Evolutionary conservation across 2,113 vertebrate species (phyloP).

Genomic region (Odontophorus gujanensis): DNA sequence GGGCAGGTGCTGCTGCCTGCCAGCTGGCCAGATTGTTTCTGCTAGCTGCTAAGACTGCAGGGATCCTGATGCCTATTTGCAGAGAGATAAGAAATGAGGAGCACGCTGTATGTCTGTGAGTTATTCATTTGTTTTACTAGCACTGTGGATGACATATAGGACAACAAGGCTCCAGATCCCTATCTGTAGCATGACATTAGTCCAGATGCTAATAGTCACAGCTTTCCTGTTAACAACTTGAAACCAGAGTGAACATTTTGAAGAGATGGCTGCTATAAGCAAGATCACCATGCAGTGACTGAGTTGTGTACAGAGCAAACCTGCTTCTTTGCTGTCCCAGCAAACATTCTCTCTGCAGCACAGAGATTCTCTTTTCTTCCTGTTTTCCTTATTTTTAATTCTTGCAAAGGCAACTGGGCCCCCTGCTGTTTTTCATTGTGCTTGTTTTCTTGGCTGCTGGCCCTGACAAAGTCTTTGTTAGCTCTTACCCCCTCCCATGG

Average conservation of each 20-base stretch:
- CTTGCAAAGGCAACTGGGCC: neutral
- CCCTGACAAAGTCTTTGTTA: neutral
- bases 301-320: neutral
- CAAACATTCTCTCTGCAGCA: neutral
- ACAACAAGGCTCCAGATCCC: neutral
- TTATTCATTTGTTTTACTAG: neutral
- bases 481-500: neutral
- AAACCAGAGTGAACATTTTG: neutral
- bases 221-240: neutral
- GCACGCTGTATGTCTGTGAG: neutral
- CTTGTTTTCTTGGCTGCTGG: neutral
- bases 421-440: neutral
- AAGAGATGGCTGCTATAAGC: neutral
- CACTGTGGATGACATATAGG: neutral
- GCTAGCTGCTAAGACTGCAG: neutral
- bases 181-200: neutral
- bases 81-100: neutral
- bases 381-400: neutral
- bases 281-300: neutral
- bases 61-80: neutral
- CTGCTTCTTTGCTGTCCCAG: neutral
- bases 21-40: neutral
- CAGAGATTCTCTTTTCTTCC: neutral
- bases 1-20: neutral
- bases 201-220: neutral